Percentiles rank a stretch among this genome's conserved stretches.
Evolutionary conservation across 2,888 invertebrate genomes (phyloP).

Genomic region (Limnephilus lunatus): DNA sequence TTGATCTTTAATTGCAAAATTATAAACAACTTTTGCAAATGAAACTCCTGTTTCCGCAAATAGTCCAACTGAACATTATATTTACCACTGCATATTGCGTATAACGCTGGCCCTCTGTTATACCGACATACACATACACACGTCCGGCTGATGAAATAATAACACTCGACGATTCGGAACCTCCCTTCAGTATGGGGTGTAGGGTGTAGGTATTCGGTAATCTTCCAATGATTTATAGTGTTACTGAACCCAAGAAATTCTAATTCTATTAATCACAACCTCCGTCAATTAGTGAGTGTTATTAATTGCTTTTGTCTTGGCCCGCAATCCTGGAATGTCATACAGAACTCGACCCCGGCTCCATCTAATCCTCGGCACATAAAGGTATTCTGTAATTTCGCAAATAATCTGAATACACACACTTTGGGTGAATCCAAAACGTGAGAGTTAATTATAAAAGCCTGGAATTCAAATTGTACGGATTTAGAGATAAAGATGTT

Average conservation of each 20-base stretch:
- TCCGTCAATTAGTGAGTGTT: constrained; percentile 41
- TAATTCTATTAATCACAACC: constrained; percentile 46
- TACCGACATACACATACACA: neutral
- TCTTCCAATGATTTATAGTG: constrained; percentile 44
- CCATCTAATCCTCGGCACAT: constrained; percentile 33
- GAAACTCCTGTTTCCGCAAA: neutral
- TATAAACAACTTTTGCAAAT: too few species aligned
- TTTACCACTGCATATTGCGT: neutral
- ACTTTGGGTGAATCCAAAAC: constrained; percentile 12
- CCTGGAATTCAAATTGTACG: constrained; percentile 40
- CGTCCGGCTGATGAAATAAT: neutral
- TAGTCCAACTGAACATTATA: neutral
- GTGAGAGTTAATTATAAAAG: constrained; percentile 44
- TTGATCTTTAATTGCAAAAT: neutral
- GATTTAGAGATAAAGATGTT: constrained; percentile 47
- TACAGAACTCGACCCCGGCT: constrained; percentile 24
- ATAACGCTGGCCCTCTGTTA: neutral
- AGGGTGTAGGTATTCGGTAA: constrained; percentile 15
- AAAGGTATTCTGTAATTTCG: constrained; percentile 35
- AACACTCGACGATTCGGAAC: constrained; percentile 17
- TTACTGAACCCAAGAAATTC: constrained; percentile 43
- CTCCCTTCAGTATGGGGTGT: neutral
- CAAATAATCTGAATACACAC: constrained; percentile 33
- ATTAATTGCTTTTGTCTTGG: constrained; percentile 44
- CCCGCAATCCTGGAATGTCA: constrained; percentile 21